phyloP scores from a whole-genome alignment of 2,888 invertebrate genomes.

The Trichopria drosophilae region DNA sequence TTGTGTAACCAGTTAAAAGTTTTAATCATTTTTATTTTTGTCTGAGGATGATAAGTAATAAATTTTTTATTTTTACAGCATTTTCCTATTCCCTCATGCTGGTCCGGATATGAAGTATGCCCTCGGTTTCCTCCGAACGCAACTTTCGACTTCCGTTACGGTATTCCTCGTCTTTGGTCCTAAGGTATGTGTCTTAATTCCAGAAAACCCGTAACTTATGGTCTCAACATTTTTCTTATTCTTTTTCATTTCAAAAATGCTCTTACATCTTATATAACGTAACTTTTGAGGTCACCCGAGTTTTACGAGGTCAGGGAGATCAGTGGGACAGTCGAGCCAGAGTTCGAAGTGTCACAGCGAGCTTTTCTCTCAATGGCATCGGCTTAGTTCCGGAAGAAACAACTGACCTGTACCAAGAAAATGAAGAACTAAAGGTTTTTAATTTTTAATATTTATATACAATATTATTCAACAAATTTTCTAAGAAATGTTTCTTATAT shows the following conservation, averaged over 20 bases:
- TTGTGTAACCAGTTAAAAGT: too few species aligned
- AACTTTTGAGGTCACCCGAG: conserved; percentile 74
- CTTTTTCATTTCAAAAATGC: not conserved
- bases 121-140: too few species aligned
- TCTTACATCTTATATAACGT: not conserved
- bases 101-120: too few species aligned
- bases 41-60: too few species aligned
- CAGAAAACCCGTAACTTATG: not conserved
- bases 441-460: not conserved
- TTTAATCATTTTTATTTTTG: too few species aligned
- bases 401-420: conserved; percentile 85
- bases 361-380: conserved; percentile 83
- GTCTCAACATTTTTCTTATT: not conserved
- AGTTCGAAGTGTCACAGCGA: conserved; percentile 81
- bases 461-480: too few species aligned
- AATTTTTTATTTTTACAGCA: too few species aligned
- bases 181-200: too few species aligned
- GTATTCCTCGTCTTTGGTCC: too few species aligned
- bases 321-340: conserved; percentile 86
- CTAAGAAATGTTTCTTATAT: conserved; percentile 2
- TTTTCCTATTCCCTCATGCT: too few species aligned
- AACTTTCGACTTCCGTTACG: too few species aligned
- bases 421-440: conserved; percentile 82
- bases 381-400: conserved; percentile 83
- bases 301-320: conserved; percentile 83